A percentile compares a stretch with the other conserved stretches of the same genome.
phyloP scores from a whole-genome alignment of 2,888 invertebrate genomes.

The Chymomyza fuscimana region DNA sequence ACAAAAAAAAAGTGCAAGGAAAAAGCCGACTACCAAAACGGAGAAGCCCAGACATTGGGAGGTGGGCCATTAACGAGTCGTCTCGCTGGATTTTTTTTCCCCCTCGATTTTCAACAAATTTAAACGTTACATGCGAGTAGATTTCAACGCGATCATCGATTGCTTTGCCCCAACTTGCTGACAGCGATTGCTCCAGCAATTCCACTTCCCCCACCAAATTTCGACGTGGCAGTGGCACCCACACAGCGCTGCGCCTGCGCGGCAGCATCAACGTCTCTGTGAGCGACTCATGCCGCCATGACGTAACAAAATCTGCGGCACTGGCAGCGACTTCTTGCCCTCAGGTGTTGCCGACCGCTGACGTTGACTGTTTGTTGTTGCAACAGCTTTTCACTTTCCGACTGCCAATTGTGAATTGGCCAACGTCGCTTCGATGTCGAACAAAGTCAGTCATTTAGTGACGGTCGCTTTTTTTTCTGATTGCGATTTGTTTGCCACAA shows the following conservation, averaged over 20 bases:
- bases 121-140: slow-evolving; percentile 74
- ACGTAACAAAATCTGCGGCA: slow-evolving; percentile 42
- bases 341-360: slow-evolving; percentile 65
- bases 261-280: slow-evolving; percentile 7
- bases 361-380: slow-evolving; percentile 34
- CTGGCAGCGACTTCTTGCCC: slow-evolving; percentile 64
- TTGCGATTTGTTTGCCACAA: slow-evolving; percentile 45
- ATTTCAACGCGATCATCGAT: slow-evolving; percentile 73
- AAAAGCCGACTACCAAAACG: neutral
- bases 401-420: slow-evolving; percentile 43
- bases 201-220: neutral
- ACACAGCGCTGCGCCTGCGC: slow-evolving; percentile 2
- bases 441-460: slow-evolving; percentile 55
- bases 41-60: slow-evolving; percentile 3
- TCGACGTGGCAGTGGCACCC: neutral
- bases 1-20: slow-evolving; percentile 9
- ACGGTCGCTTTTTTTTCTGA: slow-evolving; percentile 29
- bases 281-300: slow-evolving; percentile 32
- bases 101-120: slow-evolving; percentile 67
- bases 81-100: neutral
- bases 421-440: slow-evolving; percentile 43
- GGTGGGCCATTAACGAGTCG: neutral
- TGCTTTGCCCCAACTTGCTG: slow-evolving; percentile 1
- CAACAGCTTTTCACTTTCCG: slow-evolving; percentile 66
- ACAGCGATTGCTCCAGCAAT: slow-evolving; percentile 51